These are phyloP conservation scores for Cataglyphis livida DNA, from an alignment of 2,888 invertebrate genomes.

Conservation along the genomic window DNA sequence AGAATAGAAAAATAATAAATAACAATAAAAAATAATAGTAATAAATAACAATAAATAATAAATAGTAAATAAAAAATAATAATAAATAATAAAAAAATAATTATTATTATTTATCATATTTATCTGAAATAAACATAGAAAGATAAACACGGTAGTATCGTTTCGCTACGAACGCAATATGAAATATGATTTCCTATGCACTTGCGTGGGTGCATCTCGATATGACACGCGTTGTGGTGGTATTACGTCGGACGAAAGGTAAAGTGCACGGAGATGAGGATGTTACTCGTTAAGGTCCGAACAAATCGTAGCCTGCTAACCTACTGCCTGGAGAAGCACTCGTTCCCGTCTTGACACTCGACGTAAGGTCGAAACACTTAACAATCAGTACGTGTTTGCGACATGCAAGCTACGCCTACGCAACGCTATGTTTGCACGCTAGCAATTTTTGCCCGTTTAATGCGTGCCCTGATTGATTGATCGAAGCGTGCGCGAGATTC, in stretches of 20 bases:
- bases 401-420: slow-evolving; percentile 37
- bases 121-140: background rate
- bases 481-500: background rate
- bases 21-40: background rate
- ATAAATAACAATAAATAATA: too few species aligned
- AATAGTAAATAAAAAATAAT: too few species aligned
- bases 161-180: background rate
- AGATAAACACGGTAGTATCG: background rate
- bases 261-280: slow-evolving; percentile 69
- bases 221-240: slow-evolving; percentile 1
- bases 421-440: slow-evolving; percentile 25
- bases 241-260: slow-evolving; percentile 52
- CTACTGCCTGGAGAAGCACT: slow-evolving; percentile 52
- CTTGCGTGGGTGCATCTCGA: background rate
- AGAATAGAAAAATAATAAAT: background rate
- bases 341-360: slow-evolving; percentile 68
- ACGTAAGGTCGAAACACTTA: slow-evolving; percentile 75
- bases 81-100: background rate
- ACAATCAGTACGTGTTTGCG: slow-evolving; percentile 50
- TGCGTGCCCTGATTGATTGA: slow-evolving; percentile 48
- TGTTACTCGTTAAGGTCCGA: slow-evolving; percentile 71
- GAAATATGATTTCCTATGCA: background rate
- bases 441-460: slow-evolving; percentile 36
- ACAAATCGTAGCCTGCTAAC: slow-evolving; percentile 74
- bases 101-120: background rate